phyloP scores from a whole-genome alignment of 2,113 vertebrate species.

The Prolemur simus region DNA sequence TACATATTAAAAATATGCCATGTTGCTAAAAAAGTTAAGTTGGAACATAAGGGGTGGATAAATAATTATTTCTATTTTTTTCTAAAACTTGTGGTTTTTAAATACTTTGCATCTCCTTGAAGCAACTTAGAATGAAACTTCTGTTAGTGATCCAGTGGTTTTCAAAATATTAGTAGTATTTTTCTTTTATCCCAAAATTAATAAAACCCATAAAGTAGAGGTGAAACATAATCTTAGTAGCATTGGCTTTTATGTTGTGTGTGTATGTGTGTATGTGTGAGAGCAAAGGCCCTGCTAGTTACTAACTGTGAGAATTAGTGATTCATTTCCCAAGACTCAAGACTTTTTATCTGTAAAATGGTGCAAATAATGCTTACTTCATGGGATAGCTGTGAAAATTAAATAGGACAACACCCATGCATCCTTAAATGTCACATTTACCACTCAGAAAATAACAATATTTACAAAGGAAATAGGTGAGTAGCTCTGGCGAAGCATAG shows the following conservation, averaged over 20 bases:
- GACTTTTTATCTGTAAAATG: neutral
- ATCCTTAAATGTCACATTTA: neutral
- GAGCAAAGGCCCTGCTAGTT: neutral
- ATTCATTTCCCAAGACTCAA: neutral
- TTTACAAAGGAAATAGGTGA: neutral
- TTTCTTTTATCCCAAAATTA: neutral
- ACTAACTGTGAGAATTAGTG: neutral
- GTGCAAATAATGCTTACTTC: neutral
- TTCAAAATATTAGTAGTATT: neutral
- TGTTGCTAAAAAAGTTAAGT: neutral
- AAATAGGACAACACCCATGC: neutral
- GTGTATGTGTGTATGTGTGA: rapidly evolving
- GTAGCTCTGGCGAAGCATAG: neutral
- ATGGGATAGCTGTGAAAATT: neutral
- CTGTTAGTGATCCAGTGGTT: neutral
- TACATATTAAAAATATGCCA: neutral
- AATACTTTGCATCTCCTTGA: neutral
- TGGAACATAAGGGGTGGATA: neutral
- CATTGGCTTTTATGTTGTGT: too few species aligned
- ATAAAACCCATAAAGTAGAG: neutral
- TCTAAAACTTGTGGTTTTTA: neutral
- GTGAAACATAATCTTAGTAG: neutral
- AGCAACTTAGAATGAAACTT: neutral
- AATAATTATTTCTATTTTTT: neutral
- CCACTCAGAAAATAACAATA: neutral